Evolutionary conservation across 2,113 vertebrate genomes (phyloP).

Genomic region (Lonchura striata): DNA sequence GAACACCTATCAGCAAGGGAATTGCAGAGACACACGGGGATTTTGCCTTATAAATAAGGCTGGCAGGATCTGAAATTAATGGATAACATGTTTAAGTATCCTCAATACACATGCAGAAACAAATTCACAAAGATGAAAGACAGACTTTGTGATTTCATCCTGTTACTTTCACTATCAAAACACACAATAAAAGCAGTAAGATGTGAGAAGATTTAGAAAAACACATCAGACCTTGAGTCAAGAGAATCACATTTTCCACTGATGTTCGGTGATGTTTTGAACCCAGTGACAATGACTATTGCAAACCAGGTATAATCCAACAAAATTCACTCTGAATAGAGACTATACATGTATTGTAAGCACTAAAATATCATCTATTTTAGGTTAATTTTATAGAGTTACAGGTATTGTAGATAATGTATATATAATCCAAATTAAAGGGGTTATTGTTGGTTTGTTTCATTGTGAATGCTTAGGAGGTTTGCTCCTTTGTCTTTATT

Average conservation of each 20-base stretch:
- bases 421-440: not conserved
- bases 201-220: not conserved
- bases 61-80: not conserved
- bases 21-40: not conserved
- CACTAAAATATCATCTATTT: not conserved
- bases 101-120: not conserved
- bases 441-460: not conserved
- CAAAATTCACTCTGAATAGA: not conserved
- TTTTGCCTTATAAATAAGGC: not conserved
- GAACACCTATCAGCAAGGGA: not conserved
- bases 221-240: not conserved
- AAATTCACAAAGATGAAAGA: not conserved
- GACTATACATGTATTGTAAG: not conserved
- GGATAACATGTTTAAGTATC: not conserved
- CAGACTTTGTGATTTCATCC: not conserved
- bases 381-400: not conserved
- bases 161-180: not conserved
- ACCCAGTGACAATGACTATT: not conserved
- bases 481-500: not conserved
- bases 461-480: not conserved
- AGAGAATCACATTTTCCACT: not conserved
- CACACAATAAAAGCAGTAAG: not conserved
- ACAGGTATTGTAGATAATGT: not conserved
- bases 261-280: not conserved
- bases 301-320: not conserved